phyloP scores from a whole-genome alignment of 2,797 vertebrate genomes.

The Fistularia commersonii region DNA sequence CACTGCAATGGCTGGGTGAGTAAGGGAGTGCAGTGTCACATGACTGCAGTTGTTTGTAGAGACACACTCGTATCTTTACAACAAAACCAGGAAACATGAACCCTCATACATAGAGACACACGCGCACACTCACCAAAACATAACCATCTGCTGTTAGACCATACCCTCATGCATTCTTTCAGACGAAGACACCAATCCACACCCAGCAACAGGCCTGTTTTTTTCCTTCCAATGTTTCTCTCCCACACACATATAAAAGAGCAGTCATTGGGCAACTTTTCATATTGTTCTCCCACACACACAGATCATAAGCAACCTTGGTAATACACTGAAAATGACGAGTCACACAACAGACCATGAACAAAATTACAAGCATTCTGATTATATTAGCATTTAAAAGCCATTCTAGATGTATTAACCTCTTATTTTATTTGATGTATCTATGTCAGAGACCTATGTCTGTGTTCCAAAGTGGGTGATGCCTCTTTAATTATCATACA shows the following conservation, averaged over 20 bases:
- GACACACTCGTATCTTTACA: slow-evolving; percentile 49
- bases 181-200: slow-evolving; percentile 46
- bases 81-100: slow-evolving; percentile 54
- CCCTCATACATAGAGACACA: slow-evolving; percentile 9
- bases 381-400: too few relatives aligned
- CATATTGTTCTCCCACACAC: not conserved
- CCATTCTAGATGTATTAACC: too few relatives aligned
- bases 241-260: slow-evolving; percentile 9
- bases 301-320: too few relatives aligned
- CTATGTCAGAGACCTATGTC: too few relatives aligned
- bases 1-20: slow-evolving; percentile 27
- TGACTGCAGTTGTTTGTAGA: slow-evolving; percentile 61
- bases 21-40: slow-evolving; percentile 48
- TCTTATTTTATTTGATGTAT: too few relatives aligned
- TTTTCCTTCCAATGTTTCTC: not conserved
- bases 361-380: not conserved
- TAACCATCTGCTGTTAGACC: slow-evolving; percentile 32
- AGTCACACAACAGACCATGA: slow-evolving; percentile 2
- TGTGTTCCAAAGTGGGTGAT: too few relatives aligned
- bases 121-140: slow-evolving; percentile 17
- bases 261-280: slow-evolving; percentile 14
- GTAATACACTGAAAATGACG: not conserved
- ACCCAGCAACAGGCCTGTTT: slow-evolving; percentile 37
- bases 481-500: too few relatives aligned
- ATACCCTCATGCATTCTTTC: slow-evolving; percentile 39